Base-by-base conservation (phyloP, 2,113 vertebrate genomes). In the Orientallactaga bullata region DNA sequence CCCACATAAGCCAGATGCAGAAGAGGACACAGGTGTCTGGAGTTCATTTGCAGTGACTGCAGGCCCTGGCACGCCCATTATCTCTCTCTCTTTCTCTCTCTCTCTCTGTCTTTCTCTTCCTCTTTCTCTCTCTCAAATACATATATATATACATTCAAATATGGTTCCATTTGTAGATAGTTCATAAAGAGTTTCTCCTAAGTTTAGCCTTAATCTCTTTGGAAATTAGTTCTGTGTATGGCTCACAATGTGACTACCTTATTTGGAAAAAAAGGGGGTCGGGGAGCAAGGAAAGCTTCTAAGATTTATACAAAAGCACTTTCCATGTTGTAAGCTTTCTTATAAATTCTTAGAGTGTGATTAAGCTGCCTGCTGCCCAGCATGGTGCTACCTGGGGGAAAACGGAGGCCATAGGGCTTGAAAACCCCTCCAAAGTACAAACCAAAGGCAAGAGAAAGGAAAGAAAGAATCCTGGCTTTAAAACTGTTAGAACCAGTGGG, bases 241-340 rank as follows among this genome's bases (percentile, higher is more conserved):
- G 30, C n/a, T 96, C 91, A 84, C 65, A 94, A 85, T 89, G 76
- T 94, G 80, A 91, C 91, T 92, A 92, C 37, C 10, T 87, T 66
- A 20, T 77, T 73, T 90, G 77, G 89, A 88, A 80, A 82, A 47
- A 24, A 35, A 42, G 7, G 35, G 74, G 55, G 47, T 4, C 2
- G 55, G 35, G 74, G 55, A 58, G 65, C 3, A 82, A 95, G 55
- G 28, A 94, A 95, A 93, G 93, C 72, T 30, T 72, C 28, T 86
- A 80, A 66, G 30, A 95, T 23, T 78, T 83, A 65, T 17, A 91
- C 66, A 68, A 90, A 90, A 94, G 16, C 11, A 51, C 76, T 82
- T 90, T 93, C 32, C 39, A 20, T 65, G 39, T 88, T 74, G 16
- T 58, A 60, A 94, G 71, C 23, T 84, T 76, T 68, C 58, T 73